phyloP scores from a whole-genome alignment of 2,113 vertebrate genomes.

The Axis porcinus region DNA sequence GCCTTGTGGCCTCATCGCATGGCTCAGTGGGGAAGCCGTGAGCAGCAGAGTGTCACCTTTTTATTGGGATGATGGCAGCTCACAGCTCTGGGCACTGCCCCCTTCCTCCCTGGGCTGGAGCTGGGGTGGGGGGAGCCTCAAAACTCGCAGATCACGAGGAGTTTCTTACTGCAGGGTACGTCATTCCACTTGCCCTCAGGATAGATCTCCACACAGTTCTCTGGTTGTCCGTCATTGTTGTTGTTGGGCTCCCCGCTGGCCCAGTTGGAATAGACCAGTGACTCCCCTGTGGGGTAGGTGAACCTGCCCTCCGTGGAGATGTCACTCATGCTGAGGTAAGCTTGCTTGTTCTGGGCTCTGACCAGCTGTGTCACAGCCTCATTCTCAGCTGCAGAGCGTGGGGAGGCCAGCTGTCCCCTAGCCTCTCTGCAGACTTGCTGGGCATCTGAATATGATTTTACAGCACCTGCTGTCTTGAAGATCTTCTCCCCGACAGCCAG shows the following conservation, averaged over 20 bases:
- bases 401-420: slow-evolving; percentile 64
- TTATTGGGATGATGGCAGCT: neutral
- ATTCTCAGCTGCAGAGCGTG: slow-evolving; percentile 61
- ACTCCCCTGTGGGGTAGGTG: slow-evolving; percentile 55
- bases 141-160: slow-evolving; percentile 75
- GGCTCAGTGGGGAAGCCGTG: neutral
- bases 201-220: slow-evolving; percentile 73
- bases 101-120: neutral
- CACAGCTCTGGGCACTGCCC: neutral
- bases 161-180: neutral
- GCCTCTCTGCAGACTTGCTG: slow-evolving; percentile 43
- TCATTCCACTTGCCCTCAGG: slow-evolving; percentile 75
- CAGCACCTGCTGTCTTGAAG: slow-evolving; percentile 43
- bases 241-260: slow-evolving; percentile 67
- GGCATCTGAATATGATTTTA: slow-evolving; percentile 39
- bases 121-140: neutral
- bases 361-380: slow-evolving; percentile 51
- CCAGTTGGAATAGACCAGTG: slow-evolving; percentile 73
- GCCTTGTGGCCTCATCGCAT: accelerated
- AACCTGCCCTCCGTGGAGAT: slow-evolving; percentile 61
- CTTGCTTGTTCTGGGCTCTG: neutral
- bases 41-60: neutral
- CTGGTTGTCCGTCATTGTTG: accelerated
- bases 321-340: slow-evolving; percentile 69
- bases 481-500: slow-evolving; percentile 61